These are phyloP conservation scores for Plagiodera versicolora DNA, from an alignment of 2,888 invertebrate genomes.

Conservation along the genomic window DNA sequence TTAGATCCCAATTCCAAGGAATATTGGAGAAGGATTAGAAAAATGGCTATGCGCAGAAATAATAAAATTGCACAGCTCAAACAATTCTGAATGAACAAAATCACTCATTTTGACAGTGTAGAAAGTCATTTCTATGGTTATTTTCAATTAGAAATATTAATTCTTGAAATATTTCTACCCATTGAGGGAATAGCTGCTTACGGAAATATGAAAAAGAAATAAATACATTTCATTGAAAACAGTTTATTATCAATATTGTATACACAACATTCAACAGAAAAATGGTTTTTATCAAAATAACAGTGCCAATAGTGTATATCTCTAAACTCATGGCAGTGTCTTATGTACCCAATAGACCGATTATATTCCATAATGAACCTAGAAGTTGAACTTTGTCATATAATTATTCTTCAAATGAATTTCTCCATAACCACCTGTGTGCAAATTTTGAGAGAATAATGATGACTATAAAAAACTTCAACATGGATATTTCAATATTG, in stretches of 20 bases:
- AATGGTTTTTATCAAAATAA: slow-evolving; percentile 20
- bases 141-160: too few relatives aligned
- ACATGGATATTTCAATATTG: too few relatives aligned
- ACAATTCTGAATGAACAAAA: slow-evolving; percentile 57
- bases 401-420: too few relatives aligned
- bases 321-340: slow-evolving; percentile 19
- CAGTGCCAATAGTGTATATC: slow-evolving; percentile 20
- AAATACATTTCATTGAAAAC: slow-evolving; percentile 9
- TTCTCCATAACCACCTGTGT: too few relatives aligned
- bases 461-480: too few relatives aligned
- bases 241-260: slow-evolving; percentile 10
- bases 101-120: background rate
- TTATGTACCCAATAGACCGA: slow-evolving; percentile 1
- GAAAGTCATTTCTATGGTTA: too few relatives aligned
- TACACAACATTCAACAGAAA: slow-evolving; percentile 16
- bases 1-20: slow-evolving; percentile 76
- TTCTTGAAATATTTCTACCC: too few relatives aligned
- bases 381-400: too few relatives aligned
- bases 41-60: slow-evolving; percentile 64
- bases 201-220: too few relatives aligned
- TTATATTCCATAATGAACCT: too few relatives aligned
- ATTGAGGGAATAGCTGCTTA: too few relatives aligned
- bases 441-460: too few relatives aligned
- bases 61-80: slow-evolving; percentile 64
- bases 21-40: slow-evolving; percentile 80